A percentile compares a stretch with the other conserved stretches of the same genome.
Conservation (phyloP, 2,888 invertebrate genomes). For the Prosapia bicincta region DNA sequence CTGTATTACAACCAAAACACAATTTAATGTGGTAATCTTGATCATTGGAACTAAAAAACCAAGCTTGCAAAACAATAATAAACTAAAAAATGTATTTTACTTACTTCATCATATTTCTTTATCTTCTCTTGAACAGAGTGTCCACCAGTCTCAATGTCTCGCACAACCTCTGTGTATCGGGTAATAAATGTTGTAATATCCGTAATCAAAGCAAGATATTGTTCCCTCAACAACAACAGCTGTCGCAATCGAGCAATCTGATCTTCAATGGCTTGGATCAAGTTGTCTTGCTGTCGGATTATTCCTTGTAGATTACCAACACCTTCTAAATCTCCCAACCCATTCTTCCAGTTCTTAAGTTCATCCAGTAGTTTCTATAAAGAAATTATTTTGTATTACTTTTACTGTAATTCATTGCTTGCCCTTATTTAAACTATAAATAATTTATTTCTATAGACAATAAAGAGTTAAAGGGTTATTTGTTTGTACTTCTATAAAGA, state of each 20-base stretch:
- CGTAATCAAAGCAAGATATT: constrained; percentile 80
- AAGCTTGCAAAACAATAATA: too few relatives aligned
- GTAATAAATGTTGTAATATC: constrained; percentile 85
- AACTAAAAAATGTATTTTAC: not conserved
- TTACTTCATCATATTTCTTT: constrained; percentile 75
- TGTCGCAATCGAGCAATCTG: constrained; percentile 79
- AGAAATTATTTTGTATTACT: too few relatives aligned
- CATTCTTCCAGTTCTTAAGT: constrained; percentile 65
- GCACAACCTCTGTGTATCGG: constrained; percentile 79
- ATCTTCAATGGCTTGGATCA: constrained; percentile 80
- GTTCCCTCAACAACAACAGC: constrained; percentile 76
- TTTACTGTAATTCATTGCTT: too few relatives aligned
- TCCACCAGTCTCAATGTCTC: constrained; percentile 80
- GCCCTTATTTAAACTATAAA: too few relatives aligned
- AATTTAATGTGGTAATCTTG: too few relatives aligned
- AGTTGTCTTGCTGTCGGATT: constrained; percentile 76
- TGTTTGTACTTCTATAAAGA: too few relatives aligned
- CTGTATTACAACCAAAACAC: too few relatives aligned
- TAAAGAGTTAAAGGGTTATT: too few relatives aligned
- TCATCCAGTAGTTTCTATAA: constrained; percentile 63
- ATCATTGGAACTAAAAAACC: too few relatives aligned
- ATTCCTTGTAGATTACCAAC: constrained; percentile 70
- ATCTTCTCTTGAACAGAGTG: constrained; percentile 83
- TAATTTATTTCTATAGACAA: too few relatives aligned
- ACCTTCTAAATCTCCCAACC: constrained; percentile 64